Conservation (phyloP, 1,140 invertebrate genomes). For the Lethrus apterus region DNA sequence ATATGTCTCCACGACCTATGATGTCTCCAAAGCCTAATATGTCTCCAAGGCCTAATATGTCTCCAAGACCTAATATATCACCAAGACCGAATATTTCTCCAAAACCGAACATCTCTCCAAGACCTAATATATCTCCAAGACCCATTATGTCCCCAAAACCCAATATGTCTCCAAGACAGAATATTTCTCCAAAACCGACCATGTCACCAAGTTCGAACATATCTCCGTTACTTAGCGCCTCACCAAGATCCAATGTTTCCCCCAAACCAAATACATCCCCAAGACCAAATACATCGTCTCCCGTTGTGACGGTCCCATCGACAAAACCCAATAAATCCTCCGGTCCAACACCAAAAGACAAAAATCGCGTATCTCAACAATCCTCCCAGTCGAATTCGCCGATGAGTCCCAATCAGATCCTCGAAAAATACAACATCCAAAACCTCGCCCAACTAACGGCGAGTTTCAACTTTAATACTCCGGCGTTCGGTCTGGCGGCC, state of each 20-base stretch:
- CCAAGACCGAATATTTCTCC: too few species aligned
- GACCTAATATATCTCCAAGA: too few species aligned
- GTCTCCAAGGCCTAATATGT: too few species aligned
- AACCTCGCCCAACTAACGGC: conserved; percentile 38
- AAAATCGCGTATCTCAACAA: background rate
- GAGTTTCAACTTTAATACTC: conserved; percentile 34
- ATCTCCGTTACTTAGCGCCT: background rate
- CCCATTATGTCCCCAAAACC: conserved; percentile 1
- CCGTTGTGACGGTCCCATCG: background rate
- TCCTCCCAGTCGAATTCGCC: conserved; percentile 4
- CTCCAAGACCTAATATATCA: too few species aligned
- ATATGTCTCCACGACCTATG: too few species aligned
- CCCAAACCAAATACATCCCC: background rate
- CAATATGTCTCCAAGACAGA: conserved; percentile 9
- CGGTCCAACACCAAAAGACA: background rate
- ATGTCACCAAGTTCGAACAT: background rate
- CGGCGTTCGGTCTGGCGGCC: conserved; percentile 19
- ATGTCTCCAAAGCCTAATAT: too few species aligned
- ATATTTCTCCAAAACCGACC: background rate
- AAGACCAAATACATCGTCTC: background rate
- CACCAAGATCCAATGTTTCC: conserved; percentile 6
- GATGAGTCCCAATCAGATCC: conserved; percentile 32
- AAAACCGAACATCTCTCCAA: conserved; percentile 1
- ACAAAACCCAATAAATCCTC: conserved; percentile 2
- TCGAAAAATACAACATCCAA: conserved; percentile 39